Percentiles rank a stretch among this genome's conserved stretches.
phyloP scores from a whole-genome alignment of 53 echinoderm and acorn worm genomes.

The Holothuria leucospilota region DNA sequence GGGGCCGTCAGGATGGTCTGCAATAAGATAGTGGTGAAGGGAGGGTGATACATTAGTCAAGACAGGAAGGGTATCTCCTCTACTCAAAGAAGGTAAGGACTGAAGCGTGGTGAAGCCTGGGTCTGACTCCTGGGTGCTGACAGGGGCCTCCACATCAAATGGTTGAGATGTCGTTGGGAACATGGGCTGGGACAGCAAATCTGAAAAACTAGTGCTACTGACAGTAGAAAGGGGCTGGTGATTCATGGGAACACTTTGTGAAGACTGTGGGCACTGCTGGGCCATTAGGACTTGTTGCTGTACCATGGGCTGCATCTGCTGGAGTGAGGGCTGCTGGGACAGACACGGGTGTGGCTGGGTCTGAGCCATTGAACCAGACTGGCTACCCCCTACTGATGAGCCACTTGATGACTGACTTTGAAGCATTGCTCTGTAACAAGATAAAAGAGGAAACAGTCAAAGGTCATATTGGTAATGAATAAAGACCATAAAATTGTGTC shows the following conservation, averaged over 20 bases:
- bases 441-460: too few species aligned
- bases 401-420: too few species aligned
- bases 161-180: constrained; percentile 19
- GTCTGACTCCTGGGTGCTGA: not conserved
- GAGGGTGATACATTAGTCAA: constrained; percentile 23
- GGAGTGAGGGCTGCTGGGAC: not conserved
- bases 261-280: not conserved
- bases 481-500: too few species aligned
- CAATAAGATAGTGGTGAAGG: constrained; percentile 47
- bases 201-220: not conserved
- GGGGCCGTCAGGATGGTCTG: constrained; percentile 59
- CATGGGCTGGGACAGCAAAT: not conserved
- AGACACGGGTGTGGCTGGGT: not conserved
- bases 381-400: too few species aligned
- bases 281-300: constrained; percentile 18
- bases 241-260: too few species aligned
- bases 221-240: not conserved
- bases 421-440: too few species aligned
- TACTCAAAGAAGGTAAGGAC: constrained; percentile 20
- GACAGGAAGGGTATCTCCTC: constrained; percentile 39
- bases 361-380: too few species aligned
- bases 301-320: not conserved
- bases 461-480: too few species aligned
- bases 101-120: constrained; percentile 14
- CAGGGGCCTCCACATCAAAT: not conserved